Conservation (phyloP, 2,113 vertebrate genomes). For the Struthidea cinerea region DNA sequence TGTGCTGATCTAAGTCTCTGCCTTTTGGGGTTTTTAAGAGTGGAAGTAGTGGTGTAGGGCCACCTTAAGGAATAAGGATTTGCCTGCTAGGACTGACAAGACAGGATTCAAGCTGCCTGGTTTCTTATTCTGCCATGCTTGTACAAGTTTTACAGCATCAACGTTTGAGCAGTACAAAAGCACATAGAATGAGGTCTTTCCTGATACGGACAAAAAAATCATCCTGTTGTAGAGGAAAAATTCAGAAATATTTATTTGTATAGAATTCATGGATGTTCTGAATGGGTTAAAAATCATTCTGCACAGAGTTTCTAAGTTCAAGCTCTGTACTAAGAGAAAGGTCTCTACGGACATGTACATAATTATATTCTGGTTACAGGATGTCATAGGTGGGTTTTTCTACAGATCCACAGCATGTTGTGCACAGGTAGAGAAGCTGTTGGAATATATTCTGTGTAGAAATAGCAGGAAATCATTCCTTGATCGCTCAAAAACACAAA, state of each 20-base stretch:
- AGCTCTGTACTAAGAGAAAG: background rate
- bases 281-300: background rate
- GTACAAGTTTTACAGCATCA: background rate
- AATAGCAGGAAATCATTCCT: background rate
- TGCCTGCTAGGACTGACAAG: background rate
- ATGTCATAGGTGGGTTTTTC: background rate
- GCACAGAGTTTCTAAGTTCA: background rate
- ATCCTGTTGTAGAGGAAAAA: background rate
- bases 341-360: background rate
- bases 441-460: background rate
- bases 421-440: background rate
- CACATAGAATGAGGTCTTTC: background rate
- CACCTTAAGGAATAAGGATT: background rate
- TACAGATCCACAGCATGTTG: background rate
- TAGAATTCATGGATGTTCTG: background rate
- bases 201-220: background rate
- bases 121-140: background rate
- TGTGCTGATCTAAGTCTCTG: background rate
- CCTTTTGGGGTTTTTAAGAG: background rate
- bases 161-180: background rate
- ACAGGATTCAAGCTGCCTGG: background rate
- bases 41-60: background rate
- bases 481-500: background rate
- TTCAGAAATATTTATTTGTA: background rate
- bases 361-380: background rate